Percentiles rank a stretch among this genome's conserved stretches.
These are phyloP conservation scores for Lagopus leucura DNA, from an alignment of 2,113 vertebrate genomes.

Conservation along the genomic window DNA sequence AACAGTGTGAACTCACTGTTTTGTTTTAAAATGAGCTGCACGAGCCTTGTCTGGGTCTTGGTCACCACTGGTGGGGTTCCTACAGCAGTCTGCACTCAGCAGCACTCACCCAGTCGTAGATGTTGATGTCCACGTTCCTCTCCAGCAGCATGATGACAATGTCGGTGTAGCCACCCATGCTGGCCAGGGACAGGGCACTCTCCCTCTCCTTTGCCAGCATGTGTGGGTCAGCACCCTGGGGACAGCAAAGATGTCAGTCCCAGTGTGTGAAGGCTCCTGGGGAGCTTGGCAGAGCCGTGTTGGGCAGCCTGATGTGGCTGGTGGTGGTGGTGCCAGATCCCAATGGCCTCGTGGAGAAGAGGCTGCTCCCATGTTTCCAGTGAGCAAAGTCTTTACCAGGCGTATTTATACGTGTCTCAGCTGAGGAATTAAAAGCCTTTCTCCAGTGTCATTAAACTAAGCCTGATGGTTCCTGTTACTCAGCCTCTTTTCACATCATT, in stretches of 20 bases:
- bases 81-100: accelerated
- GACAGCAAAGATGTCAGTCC: neutral
- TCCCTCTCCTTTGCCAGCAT: constrained; percentile 88
- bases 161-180: constrained; percentile 92
- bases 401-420: accelerated
- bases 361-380: accelerated
- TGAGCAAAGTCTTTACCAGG: neutral
- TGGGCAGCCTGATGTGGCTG: neutral
- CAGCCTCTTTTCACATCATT: neutral
- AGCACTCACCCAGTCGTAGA: constrained; percentile 92
- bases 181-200: constrained; percentile 92
- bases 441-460: neutral
- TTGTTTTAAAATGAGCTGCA: neutral
- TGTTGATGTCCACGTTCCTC: constrained; percentile 89
- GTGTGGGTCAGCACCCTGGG: constrained; percentile 90
- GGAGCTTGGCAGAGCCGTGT: neutral
- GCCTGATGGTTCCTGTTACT: neutral
- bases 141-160: constrained; percentile 88
- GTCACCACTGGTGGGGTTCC: neutral
- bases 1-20: neutral
- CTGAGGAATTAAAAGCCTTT: neutral
- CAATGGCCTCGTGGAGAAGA: accelerated
- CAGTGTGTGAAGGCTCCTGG: accelerated
- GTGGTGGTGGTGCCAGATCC: neutral
- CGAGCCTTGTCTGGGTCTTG: accelerated